Evolutionary conservation across 2,113 vertebrate genomes (phyloP), one percentile per base, ranked within the genome.

Genomic region (Hepsetus odoe): DNA sequence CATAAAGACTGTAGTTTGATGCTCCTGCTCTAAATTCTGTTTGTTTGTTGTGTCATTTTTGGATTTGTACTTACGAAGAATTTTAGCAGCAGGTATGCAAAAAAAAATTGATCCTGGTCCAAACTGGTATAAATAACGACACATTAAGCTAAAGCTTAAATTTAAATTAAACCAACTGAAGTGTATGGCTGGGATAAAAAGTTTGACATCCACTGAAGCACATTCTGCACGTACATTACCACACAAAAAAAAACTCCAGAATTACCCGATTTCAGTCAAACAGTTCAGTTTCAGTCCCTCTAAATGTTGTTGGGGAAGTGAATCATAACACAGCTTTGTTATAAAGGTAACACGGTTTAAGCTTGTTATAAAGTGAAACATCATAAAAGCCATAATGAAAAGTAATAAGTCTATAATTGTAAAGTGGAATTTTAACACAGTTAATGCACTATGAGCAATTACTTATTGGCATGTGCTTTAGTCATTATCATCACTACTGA

Each of bases 171-270:
- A n/a, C n/a, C n/a, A n/a, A n/a, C n/a, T n/a, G n/a, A n/a, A n/a
- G n/a, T 13, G 0, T 55, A 16, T 44, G n/a, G 14, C 8, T 44
- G 32, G 51, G 61, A 5, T 35, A 70, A 13, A 46, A 61, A 77
- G 11, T 2, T 38, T 24, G 66, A 49, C 55, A 18, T 10, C 14
- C 24, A 61, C 53, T 33, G 55, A 51, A 53, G 2, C 61, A 30
- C 42, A 40, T 71, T 61, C 26, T 71, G 30, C 5, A 51, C 35
- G 49, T 62, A 24, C n/a, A 61, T 26, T 72, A 24, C 1, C 1
- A 35, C n/a, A n/a, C n/a, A 78, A 73, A 62, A 79, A 72, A 55
- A 79, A 78, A 62, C 49, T 71, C 55, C 66, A 62, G 24, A 32
- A 78, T 71, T 78, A 28, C 67, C 56, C 71, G 67, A 71, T 32